Base-by-base conservation (phyloP, 2,888 invertebrate species). In the Sarcophaga subvicina region DNA sequence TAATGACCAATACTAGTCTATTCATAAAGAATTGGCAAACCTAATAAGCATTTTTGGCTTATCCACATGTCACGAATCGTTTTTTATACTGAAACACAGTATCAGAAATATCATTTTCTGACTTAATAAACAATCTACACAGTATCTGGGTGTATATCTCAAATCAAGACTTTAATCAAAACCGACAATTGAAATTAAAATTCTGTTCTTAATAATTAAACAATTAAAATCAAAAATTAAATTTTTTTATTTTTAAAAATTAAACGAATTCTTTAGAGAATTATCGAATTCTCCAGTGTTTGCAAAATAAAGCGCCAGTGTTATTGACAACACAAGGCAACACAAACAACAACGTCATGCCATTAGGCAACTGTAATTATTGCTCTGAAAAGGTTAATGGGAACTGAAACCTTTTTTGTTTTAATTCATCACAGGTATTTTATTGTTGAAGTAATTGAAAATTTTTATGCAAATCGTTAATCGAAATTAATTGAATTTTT, bases 301-400 rank as follows among this genome's bases (percentile, higher is more conserved):
- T 37, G 10, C 37, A 10, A 37, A 60, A 81, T 22, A 85, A 62
- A 80, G 72, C 79, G 75, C 75, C 83, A 78, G 71, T 12, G 12
- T n/a, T n/a, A n/a, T n/a, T n/a, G n/a, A n/a, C n/a, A n/a, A n/a
- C n/a, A n/a, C n/a, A n/a, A n/a, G 22, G 25, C 37, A 47, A 45
- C 11, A 37, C 47, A 69, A 75, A 49, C 17, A 78, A 27, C 75
- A 70, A 70, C 37, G 25, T 62, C 27, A 14, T 37, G 37, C 37
- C 8, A 37, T 37, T 37, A 8, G 10, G 8, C 10, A 37, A 37
- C 10, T 37, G 14, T 80, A 83, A 77, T 83, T 80, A 83, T 83
- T 64, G 73, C 62, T 77, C 69, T 80, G 63, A 73, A 63, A 77
- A 37, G 83, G 83, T 86, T 80, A 83, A 77, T 83, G 63, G 64